phyloP scores from a whole-genome alignment of 2,113 vertebrate genomes.

The Pseudois nayaur region DNA sequence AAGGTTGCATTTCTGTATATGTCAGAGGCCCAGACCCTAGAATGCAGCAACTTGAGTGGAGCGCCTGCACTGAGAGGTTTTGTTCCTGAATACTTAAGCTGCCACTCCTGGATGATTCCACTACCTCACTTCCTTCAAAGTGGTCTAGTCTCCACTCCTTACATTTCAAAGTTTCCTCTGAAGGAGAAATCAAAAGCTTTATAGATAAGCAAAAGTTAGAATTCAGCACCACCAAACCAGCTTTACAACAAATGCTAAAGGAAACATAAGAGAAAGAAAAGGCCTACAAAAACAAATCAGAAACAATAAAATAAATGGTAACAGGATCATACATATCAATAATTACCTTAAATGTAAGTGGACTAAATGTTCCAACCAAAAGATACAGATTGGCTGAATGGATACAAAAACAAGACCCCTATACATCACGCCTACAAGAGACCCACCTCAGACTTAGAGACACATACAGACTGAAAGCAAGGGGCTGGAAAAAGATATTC shows the following conservation, averaged over 20 bases:
- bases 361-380: neutral
- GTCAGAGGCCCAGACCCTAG: neutral
- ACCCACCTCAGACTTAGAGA: neutral
- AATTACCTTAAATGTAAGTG: neutral
- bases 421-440: neutral
- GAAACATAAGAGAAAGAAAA: neutral
- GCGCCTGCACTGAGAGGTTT: neutral
- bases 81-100: neutral
- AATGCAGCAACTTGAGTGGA: neutral
- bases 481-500: neutral
- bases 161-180: slow-evolving; percentile 1
- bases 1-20: neutral
- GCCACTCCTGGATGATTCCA: neutral
- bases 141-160: neutral
- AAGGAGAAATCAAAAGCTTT: neutral
- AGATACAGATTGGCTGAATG: neutral
- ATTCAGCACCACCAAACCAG: neutral
- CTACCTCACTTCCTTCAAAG: neutral
- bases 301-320: neutral
- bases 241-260: neutral
- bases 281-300: neutral
- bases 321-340: neutral
- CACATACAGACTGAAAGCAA: neutral
- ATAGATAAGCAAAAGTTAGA: neutral
- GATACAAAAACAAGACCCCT: neutral